Conservation (phyloP, 1,140 invertebrate species). For the Eriocheir sinensis region DNA sequence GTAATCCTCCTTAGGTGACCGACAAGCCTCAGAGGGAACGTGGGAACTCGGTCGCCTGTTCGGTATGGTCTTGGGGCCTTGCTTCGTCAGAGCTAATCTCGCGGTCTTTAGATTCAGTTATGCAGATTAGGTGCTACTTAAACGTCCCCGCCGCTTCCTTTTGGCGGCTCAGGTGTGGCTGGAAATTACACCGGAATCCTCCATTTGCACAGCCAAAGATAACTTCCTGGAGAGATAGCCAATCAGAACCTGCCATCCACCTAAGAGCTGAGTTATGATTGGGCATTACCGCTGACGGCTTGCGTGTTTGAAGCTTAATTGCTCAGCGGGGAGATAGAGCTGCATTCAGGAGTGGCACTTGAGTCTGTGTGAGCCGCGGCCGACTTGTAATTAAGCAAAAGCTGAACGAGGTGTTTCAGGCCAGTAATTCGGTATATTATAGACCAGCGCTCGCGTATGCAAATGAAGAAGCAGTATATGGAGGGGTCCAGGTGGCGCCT, state of each 20-base stretch:
- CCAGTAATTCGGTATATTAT: constrained; percentile 71
- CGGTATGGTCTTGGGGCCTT: constrained; percentile 31
- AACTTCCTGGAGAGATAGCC: constrained; percentile 58
- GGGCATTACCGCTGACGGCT: constrained; percentile 64
- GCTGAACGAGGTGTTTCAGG: constrained; percentile 72
- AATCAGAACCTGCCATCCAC: constrained; percentile 50
- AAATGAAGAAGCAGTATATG: constrained; percentile 73
- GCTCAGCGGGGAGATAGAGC: constrained; percentile 48
- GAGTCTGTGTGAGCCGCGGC: constrained; percentile 52
- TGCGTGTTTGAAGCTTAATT: constrained; percentile 69
- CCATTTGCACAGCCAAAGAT: constrained; percentile 69
- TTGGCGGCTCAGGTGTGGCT: constrained; percentile 69
- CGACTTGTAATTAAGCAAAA: constrained; percentile 75
- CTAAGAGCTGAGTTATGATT: constrained; percentile 67
- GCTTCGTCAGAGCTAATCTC: constrained; percentile 41
- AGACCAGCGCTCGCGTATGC: constrained; percentile 59
- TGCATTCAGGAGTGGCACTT: constrained; percentile 69
- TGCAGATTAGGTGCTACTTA: constrained; percentile 72
- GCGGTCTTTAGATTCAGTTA: constrained; percentile 69
- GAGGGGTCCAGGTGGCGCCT: constrained; percentile 60
- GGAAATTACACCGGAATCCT: constrained; percentile 67
- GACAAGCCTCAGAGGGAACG: neutral
- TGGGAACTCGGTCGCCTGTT: constrained; percentile 40
- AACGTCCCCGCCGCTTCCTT: constrained; percentile 60
- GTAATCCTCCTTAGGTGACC: constrained; percentile 1